Evolutionary conservation across 2,797 vertebrate species (phyloP).

Genomic region (Erpetoichthys calabaricus): DNA sequence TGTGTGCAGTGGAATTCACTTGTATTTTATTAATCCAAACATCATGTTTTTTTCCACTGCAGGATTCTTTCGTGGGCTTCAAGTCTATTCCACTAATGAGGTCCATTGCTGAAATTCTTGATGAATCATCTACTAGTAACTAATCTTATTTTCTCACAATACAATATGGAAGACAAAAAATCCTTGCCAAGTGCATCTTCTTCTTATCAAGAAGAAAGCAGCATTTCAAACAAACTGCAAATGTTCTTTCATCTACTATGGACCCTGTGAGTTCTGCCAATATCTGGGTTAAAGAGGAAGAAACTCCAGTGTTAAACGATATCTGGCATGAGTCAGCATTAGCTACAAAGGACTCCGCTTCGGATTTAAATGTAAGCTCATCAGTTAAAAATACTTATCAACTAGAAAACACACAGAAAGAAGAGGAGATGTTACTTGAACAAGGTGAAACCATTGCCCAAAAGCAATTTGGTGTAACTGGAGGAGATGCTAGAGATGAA

Average conservation of each 20-base stretch:
- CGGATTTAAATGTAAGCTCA: too few relatives aligned
- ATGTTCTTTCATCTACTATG: neutral
- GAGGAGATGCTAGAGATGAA: constrained; percentile 15
- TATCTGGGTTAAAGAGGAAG: neutral
- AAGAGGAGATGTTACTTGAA: constrained; percentile 20
- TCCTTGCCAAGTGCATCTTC: constrained; percentile 70
- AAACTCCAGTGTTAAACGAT: too few relatives aligned
- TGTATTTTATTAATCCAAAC: neutral
- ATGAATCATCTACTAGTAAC: constrained; percentile 62
- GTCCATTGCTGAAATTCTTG: constrained; percentile 76
- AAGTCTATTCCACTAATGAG: constrained; percentile 82
- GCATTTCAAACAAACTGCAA: constrained; percentile 3
- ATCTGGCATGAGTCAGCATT: too few relatives aligned
- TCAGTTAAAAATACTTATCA: constrained; percentile 43
- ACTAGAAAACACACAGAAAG: constrained; percentile 39
- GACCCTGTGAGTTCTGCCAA: neutral
- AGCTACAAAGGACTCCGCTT: too few relatives aligned
- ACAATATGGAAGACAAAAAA: constrained; percentile 62
- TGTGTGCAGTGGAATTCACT: too few relatives aligned
- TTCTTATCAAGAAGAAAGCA: constrained; percentile 66
- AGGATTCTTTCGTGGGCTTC: constrained; percentile 83
- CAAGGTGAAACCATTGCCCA: constrained; percentile 25
- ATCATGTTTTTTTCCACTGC: constrained; percentile 10
- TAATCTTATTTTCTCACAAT: constrained; percentile 62
- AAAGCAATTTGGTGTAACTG: constrained; percentile 11